Evolutionary conservation across 2,113 vertebrate species (phyloP).

Genomic region (Poecilia latipinna): DNA sequence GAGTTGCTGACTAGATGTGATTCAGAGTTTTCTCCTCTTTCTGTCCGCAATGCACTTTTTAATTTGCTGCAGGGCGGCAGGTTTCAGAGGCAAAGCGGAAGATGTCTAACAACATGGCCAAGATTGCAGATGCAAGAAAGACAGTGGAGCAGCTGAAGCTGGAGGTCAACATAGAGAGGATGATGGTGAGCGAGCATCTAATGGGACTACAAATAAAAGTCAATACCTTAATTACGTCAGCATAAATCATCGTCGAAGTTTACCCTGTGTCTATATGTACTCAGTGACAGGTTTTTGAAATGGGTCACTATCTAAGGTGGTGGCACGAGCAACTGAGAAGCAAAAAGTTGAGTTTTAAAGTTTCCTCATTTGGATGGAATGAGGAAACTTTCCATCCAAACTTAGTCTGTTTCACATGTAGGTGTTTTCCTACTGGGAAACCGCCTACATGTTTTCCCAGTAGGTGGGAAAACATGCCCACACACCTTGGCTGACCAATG

Average conservation of each 20-base stretch:
- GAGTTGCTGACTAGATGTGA: constrained; percentile 20
- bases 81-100: constrained; percentile 26
- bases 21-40: not conserved
- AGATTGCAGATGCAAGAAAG: constrained; percentile 90
- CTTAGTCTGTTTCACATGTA: no score
- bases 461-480: not conserved
- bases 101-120: constrained; percentile 95
- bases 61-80: constrained; percentile 38
- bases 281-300: not conserved
- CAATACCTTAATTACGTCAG: not conserved
- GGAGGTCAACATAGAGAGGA: constrained; percentile 91
- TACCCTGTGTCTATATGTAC: not conserved
- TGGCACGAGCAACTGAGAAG: not conserved
- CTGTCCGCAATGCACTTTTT: not conserved
- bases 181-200: constrained; percentile 82
- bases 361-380: no score
- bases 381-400: no score
- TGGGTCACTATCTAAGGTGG: not conserved
- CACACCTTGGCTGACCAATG: not conserved
- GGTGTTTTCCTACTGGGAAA: no score
- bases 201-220: not conserved
- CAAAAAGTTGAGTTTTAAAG: no score
- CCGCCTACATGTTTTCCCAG: no score
- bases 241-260: not conserved
- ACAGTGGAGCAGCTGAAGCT: constrained; percentile 91